These are phyloP conservation scores for Megaceryle alcyon DNA, from an alignment of 2,797 vertebrate genomes.

Conservation along the genomic window DNA sequence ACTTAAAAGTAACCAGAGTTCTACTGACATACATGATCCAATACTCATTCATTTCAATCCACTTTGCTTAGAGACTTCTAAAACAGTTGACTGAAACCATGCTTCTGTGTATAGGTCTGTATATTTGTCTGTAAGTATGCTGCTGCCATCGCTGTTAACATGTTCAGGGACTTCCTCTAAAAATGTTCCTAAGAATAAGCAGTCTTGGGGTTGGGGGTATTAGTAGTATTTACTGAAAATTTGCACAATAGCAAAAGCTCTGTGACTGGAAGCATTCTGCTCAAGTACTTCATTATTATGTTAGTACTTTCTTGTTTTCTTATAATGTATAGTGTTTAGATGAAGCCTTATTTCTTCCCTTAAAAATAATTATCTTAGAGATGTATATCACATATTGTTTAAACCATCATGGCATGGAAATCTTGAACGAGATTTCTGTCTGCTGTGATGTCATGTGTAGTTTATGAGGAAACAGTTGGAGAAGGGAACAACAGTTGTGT, in stretches of 20 bases:
- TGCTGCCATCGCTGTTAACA: neutral
- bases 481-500: neutral
- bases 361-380: neutral
- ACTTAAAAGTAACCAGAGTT: neutral
- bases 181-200: neutral
- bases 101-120: neutral
- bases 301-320: neutral
- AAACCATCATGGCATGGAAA: neutral
- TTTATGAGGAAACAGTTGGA: neutral
- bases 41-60: neutral
- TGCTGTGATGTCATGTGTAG: neutral
- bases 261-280: neutral
- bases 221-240: neutral
- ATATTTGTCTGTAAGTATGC: neutral
- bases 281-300: neutral
- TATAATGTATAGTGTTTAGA: neutral
- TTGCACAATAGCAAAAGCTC: neutral
- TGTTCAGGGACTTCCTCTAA: neutral
- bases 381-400: neutral
- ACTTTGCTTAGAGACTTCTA: neutral
- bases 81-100: neutral
- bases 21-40: neutral
- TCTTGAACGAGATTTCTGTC: neutral
- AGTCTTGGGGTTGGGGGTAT: neutral
- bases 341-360: neutral